Percentiles rank a stretch among this genome's conserved stretches.
Conservation (phyloP, 2,888 invertebrate species). For the Dryomyza anilis region DNA sequence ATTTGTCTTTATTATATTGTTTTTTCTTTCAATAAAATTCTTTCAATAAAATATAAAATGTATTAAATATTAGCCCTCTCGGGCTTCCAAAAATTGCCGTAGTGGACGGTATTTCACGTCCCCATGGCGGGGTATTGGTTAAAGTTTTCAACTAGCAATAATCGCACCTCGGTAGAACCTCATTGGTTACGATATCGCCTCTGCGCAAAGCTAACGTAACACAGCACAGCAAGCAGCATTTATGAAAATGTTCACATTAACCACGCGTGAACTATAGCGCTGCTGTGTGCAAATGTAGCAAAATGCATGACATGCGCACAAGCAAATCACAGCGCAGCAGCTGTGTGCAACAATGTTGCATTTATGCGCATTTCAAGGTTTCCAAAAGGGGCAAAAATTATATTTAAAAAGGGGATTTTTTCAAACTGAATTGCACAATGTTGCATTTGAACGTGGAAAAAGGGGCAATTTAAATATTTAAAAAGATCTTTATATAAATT, state of each 20-base stretch:
- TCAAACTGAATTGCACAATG: background rate
- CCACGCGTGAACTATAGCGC: no score
- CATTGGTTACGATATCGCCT: slow-evolving; percentile 88
- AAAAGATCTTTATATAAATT: background rate
- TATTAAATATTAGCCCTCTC: slow-evolving; percentile 61
- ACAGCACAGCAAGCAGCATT: no score
- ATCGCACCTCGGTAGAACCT: slow-evolving; percentile 83
- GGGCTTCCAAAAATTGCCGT: slow-evolving; percentile 80
- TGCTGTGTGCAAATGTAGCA: no score
- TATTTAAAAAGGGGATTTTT: background rate
- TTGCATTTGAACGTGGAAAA: no score
- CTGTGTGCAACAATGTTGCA: background rate
- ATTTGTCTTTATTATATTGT: no score
- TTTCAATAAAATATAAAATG: no score
- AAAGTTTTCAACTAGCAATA: slow-evolving; percentile 90
- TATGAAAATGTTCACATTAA: no score
- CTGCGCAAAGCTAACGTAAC: slow-evolving; percentile 82
- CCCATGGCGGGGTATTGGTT: slow-evolving; percentile 85
- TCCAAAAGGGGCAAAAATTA: background rate
- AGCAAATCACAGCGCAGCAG: background rate
- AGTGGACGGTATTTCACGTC: slow-evolving; percentile 81
- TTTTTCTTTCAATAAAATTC: no score
- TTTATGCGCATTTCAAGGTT: background rate
- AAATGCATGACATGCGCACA: background rate
- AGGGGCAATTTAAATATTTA: background rate